These are phyloP conservation scores for Heterodera filipjevi DNA, from an alignment of 2,888 invertebrate genomes.

Conservation along the genomic window DNA sequence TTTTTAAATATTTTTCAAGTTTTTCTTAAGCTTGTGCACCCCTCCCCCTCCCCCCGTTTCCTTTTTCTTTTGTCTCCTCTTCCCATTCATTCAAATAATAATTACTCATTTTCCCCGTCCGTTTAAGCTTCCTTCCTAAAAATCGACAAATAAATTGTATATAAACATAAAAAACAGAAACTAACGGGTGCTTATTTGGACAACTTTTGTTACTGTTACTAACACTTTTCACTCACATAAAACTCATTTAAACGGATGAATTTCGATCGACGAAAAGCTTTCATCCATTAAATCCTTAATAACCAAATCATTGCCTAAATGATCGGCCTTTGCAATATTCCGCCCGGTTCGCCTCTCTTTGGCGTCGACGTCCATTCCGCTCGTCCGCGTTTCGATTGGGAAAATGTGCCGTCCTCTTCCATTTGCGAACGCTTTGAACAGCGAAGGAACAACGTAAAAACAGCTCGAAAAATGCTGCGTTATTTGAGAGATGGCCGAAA, in stretches of 20 bases:
- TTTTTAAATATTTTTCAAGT: background rate
- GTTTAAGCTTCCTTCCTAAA: no score
- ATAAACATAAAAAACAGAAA: background rate
- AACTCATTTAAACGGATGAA: no score
- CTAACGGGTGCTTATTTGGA: background rate
- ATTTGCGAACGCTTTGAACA: constrained; percentile 12
- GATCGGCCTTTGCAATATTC: constrained; percentile 13
- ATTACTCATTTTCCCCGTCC: background rate
- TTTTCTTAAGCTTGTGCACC: background rate
- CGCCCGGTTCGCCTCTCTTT: constrained; percentile 4
- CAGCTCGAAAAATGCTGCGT: background rate
- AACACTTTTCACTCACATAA: background rate
- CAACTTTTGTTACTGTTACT: background rate
- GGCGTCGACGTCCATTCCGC: background rate
- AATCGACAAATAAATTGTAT: no score
- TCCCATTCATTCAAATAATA: background rate
- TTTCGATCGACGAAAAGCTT: background rate
- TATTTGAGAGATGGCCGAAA: constrained; percentile 14
- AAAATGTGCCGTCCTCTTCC: constrained; percentile 6
- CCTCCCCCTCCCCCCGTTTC: background rate
- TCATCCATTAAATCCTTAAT: background rate
- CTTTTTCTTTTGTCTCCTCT: background rate
- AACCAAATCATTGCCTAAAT: background rate
- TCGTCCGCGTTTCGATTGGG: constrained; percentile 9
- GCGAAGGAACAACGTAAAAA: background rate